phyloP scores from a whole-genome alignment of 2,888 invertebrate species.

The Helicoverpa assulta region DNA sequence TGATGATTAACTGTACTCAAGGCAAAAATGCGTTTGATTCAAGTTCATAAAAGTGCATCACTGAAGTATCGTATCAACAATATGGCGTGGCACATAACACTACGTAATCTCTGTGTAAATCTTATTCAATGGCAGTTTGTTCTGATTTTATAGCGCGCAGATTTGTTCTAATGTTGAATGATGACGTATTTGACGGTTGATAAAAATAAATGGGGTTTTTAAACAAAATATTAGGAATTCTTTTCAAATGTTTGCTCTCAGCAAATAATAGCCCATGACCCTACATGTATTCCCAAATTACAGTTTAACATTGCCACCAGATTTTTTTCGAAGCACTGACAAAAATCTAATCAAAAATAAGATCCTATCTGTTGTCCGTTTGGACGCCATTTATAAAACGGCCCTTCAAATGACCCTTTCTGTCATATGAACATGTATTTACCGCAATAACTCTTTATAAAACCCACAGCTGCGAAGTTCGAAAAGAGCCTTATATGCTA shows the following conservation, averaged over 20 bases:
- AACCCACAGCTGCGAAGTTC: too few relatives aligned
- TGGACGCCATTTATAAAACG: slow-evolving; percentile 8
- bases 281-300: too few relatives aligned
- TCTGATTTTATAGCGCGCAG: slow-evolving; percentile 22
- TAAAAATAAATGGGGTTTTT: neutral
- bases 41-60: slow-evolving; percentile 11
- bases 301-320: too few relatives aligned
- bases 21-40: neutral
- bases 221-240: too few relatives aligned
- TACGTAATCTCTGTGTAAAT: slow-evolving; percentile 31
- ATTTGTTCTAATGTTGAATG: slow-evolving; percentile 5
- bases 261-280: too few relatives aligned
- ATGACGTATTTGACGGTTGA: neutral
- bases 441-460: too few relatives aligned
- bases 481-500: too few relatives aligned
- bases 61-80: neutral
- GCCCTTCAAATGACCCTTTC: too few relatives aligned
- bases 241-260: too few relatives aligned
- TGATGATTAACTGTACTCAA: slow-evolving; percentile 6
- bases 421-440: too few relatives aligned
- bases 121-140: slow-evolving; percentile 27
- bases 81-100: slow-evolving; percentile 16
- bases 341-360: too few relatives aligned
- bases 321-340: too few relatives aligned
- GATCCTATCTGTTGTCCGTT: slow-evolving; percentile 1